A percentile compares a stretch with the other conserved stretches of the same genome.
These are phyloP conservation scores for Lampris incognitus DNA, from an alignment of 2,113 vertebrate species.

Conservation along the genomic window DNA sequence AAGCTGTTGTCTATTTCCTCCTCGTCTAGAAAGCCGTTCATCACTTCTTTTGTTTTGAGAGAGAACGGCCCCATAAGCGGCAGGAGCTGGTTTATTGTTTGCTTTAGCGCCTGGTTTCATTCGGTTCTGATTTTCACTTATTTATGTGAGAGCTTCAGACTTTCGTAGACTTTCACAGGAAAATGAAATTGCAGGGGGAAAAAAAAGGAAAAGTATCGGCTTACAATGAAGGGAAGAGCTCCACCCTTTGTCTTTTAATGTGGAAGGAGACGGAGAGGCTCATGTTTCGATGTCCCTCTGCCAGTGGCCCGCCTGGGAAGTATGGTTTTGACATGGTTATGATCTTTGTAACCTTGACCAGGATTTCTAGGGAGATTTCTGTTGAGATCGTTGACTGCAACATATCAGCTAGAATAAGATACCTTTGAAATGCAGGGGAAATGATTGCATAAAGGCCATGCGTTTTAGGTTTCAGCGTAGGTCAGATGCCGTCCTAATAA, in stretches of 20 bases:
- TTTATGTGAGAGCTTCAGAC: slow-evolving; percentile 29
- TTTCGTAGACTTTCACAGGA: slow-evolving; percentile 26
- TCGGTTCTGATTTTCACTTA: slow-evolving; percentile 35
- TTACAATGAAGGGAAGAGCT: slow-evolving; percentile 2
- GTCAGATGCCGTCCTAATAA: slow-evolving; percentile 31
- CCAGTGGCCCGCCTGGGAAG: neutral
- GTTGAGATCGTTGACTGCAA: slow-evolving; percentile 41
- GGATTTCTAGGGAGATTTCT: slow-evolving; percentile 14
- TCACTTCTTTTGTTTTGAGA: slow-evolving; percentile 38
- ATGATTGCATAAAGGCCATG: slow-evolving; percentile 59
- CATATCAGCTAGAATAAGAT: slow-evolving; percentile 48
- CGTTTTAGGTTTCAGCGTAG: slow-evolving; percentile 36
- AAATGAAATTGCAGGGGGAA: slow-evolving; percentile 5
- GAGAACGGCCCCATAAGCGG: slow-evolving; percentile 48
- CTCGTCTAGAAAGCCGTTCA: slow-evolving; percentile 48
- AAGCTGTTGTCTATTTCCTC: slow-evolving; percentile 54
- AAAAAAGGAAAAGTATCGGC: slow-evolving; percentile 25
- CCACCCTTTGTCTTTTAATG: slow-evolving; percentile 4
- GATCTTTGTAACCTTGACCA: slow-evolving; percentile 39
- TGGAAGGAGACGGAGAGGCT: slow-evolving; percentile 15
- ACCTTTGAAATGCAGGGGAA: slow-evolving; percentile 64
- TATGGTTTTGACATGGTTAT: slow-evolving; percentile 20
- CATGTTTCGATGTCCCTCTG: slow-evolving; percentile 29
- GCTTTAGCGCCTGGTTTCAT: slow-evolving; percentile 60
- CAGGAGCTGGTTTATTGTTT: slow-evolving; percentile 54